Base-by-base conservation (phyloP, 2,888 invertebrate species). In the Drosophila peninsularis region DNA sequence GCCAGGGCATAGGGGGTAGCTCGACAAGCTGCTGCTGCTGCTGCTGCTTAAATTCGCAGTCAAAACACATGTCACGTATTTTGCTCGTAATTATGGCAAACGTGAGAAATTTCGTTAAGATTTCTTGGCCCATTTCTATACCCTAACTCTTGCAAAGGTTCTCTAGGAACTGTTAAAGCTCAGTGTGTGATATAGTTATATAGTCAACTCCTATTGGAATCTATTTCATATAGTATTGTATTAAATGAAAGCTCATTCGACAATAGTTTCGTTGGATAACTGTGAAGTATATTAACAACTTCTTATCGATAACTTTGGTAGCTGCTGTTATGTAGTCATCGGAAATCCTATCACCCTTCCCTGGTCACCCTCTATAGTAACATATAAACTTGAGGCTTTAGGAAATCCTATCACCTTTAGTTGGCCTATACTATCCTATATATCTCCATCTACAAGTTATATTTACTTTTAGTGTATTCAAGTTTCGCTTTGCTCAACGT, bases 91-190 rank as follows among this genome's bases (percentile, higher is more conserved):
- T 88, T 88, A 90, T 90, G 83, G 90, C 82, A 81, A 86, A 88
- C 88, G 88, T 88, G 88, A 85, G 90, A 88, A 90, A 83, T 89
- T 88, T 90, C 70, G 86, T 80, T 80, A 89, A 90, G 88, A 88
- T 88, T 82, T 88, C 88, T 75, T 72, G 78, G 72, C 89, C 87
- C 70, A 83, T 75, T 81, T 80, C 69, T 54, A 36, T 72, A 72
- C 78, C 19, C 75, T 75, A 36, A 77, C 66, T 30, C 5, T 24
- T 9, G 2, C 11, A 11, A 47, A 17, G 11, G 49, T n/a, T 19
- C 32, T n/a, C 49, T 21, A 2, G n/a, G n/a, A n/a, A n/a, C n/a
- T n/a, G n/a, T n/a, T n/a, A n/a, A n/a, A n/a, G n/a, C n/a, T n/a
- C n/a, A n/a, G n/a, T n/a, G n/a, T n/a, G n/a, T n/a, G n/a, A n/a